phyloP scores from a whole-genome alignment of 1,140 invertebrate species.

The Eumeta japonica region DNA sequence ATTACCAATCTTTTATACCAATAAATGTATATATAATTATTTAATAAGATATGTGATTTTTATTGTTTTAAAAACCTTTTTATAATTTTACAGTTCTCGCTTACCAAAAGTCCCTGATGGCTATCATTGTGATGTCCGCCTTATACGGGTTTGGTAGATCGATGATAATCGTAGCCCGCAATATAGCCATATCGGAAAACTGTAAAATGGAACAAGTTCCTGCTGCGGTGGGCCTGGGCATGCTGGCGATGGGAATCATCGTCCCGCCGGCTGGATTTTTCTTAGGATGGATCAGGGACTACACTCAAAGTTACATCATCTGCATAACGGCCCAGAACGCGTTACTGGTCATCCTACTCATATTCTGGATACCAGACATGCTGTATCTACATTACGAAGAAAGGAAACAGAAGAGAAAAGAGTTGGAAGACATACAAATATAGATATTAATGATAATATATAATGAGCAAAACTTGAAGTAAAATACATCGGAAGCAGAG shows the following conservation, averaged over 20 bases:
- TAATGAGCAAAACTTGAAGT: too few relatives aligned
- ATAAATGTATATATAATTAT: too few relatives aligned
- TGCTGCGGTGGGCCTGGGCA: conserved; percentile 68
- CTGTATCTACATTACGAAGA: conserved; percentile 29
- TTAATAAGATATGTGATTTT: too few relatives aligned
- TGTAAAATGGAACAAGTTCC: conserved; percentile 61
- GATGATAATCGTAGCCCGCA: conserved; percentile 68
- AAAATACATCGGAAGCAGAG: too few relatives aligned
- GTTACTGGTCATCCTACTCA: conserved; percentile 56
- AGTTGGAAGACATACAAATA: conserved; percentile 16
- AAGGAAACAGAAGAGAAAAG: conserved; percentile 24
- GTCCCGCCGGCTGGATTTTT: conserved; percentile 66
- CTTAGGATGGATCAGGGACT: conserved; percentile 67
- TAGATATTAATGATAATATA: too few relatives aligned
- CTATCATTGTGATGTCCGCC: conserved; percentile 50
- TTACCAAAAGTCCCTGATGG: conserved; percentile 44
- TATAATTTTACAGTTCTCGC: conserved; percentile 56
- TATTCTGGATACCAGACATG: conserved; percentile 62
- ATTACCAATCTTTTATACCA: too few relatives aligned
- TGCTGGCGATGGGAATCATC: conserved; percentile 71
- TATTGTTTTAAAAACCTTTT: too few relatives aligned
- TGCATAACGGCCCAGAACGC: conserved; percentile 65
- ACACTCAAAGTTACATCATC: conserved; percentile 60
- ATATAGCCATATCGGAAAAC: conserved; percentile 68
- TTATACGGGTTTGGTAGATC: conserved; percentile 65